Evolutionary conservation across 2,888 invertebrate species (phyloP), one percentile per base, ranked within the genome.

Genomic region (Ditula angustiorana): DNA sequence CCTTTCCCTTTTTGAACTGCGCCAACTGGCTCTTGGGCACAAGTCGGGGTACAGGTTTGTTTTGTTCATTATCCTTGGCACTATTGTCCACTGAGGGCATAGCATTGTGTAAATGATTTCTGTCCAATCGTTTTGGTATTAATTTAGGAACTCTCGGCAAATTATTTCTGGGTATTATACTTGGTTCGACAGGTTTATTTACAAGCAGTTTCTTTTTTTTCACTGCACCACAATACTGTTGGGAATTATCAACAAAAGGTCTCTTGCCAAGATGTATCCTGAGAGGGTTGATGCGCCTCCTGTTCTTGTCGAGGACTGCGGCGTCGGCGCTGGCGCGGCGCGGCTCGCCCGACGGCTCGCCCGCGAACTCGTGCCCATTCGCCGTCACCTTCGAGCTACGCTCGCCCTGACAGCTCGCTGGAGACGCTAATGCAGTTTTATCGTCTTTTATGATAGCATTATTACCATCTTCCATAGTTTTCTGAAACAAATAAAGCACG

Each of bases 391-490:
- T 89, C 71, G 81, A 76, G 73, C 85, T 76, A 71, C 87, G 81
- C 73, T 92, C 91, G 71, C 81, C 77, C 72, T 88, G 88, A 69
- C 86, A 78, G 73, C 82, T 89, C 70, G 80, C 80, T 75, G 89
- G 78, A 71, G 87, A 79, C 71, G 82, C 74, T 75, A 85, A 74
- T 73, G 78, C 80, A 74, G 81, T 81, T 84, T 87, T 90, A 77
- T 91, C 90, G 75, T 92, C 90, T 81, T 86, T 90, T 74, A 85
- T 81, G 77, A 84, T 86, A 80, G 79, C 78, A 80, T 81, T 78
- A 86, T 91, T 92, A 91, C 92, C 90, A 92, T 93, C 93, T 88
- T 93, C 93, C 93, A 93, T 93, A 93, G 87, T 92, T 92, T 93
- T 90, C 92, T 92, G 90, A 63, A 92, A 92, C 85, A 83, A 80